Evolutionary conservation across 2,797 vertebrate species (phyloP).

Genomic region (Eidolon dupreanum): DNA sequence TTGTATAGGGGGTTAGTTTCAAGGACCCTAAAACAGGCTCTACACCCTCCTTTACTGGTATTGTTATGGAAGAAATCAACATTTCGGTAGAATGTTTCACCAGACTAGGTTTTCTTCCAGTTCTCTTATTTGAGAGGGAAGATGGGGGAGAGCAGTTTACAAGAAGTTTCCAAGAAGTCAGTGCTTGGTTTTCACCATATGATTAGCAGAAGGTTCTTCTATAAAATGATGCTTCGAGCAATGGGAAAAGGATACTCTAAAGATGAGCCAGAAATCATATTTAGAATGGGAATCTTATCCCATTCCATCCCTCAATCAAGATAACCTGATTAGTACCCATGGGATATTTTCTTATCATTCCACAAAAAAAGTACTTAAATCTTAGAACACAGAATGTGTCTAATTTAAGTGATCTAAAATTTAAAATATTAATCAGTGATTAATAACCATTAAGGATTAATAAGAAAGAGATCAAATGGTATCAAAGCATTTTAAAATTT

Average conservation of each 20-base stretch:
- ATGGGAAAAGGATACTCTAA: not conserved
- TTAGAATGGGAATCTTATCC: not conserved
- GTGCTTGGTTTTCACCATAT: not conserved
- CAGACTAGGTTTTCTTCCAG: not conserved
- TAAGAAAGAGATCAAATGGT: not conserved
- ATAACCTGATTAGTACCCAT: not conserved
- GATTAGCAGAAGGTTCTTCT: not conserved
- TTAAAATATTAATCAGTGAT: not conserved
- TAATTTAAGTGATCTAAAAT: slow-evolving; percentile 13
- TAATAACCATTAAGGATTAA: not conserved
- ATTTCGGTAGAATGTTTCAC: not conserved
- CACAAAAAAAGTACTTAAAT: not conserved
- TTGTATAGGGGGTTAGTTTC: not conserved
- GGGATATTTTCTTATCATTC: not conserved
- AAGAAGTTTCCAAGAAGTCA: not conserved
- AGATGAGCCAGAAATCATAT: not conserved
- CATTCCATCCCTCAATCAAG: not conserved
- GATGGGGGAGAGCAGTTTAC: not conserved
- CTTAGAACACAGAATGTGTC: not conserved
- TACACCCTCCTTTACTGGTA: not conserved
- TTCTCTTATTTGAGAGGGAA: not conserved
- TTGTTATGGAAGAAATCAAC: not conserved
- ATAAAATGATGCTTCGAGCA: not conserved
- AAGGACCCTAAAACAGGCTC: not conserved
- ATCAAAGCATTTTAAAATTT: not conserved